Conservation (phyloP, 2,888 invertebrate genomes). For the Archips crataeganus region DNA sequence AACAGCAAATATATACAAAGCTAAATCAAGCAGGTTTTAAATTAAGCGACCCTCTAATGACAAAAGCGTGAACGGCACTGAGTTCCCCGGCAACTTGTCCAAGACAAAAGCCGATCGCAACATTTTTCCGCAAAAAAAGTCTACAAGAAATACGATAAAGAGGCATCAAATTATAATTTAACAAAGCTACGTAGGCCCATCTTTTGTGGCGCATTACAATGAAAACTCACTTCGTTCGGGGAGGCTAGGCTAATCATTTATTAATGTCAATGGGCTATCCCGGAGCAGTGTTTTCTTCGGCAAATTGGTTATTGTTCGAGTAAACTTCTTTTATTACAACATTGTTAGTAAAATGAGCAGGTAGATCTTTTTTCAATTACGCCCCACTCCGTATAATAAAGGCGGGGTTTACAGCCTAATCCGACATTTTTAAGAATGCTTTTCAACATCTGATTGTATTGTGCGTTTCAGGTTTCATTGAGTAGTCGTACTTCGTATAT, state of each 20-base stretch:
- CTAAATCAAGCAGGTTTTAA: neutral
- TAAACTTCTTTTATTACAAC: slow-evolving; percentile 82
- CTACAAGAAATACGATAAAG: slow-evolving; percentile 73
- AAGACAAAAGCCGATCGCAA: slow-evolving; percentile 36
- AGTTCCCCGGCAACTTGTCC: neutral
- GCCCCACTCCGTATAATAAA: slow-evolving; percentile 69
- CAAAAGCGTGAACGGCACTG: neutral
- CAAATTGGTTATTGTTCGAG: slow-evolving; percentile 84
- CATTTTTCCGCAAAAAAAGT: slow-evolving; percentile 22
- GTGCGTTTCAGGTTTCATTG: slow-evolving; percentile 5
- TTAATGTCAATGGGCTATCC: slow-evolving; percentile 83
- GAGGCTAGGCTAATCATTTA: slow-evolving; percentile 81
- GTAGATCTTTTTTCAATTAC: slow-evolving; percentile 72
- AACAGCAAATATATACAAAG: neutral
- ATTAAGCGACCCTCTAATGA: neutral
- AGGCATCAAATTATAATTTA: slow-evolving; percentile 85
- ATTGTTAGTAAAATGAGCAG: slow-evolving; percentile 80
- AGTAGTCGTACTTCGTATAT: neutral
- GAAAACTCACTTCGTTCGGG: slow-evolving; percentile 71
- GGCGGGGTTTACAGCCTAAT: slow-evolving; percentile 70
- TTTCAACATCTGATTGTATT: slow-evolving; percentile 46
- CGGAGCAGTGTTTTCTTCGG: slow-evolving; percentile 72
- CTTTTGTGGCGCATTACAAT: slow-evolving; percentile 83
- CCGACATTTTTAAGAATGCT: slow-evolving; percentile 62
- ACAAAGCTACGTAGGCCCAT: slow-evolving; percentile 78